A percentile compares a stretch with the other conserved stretches of the same genome.
phyloP scores from a whole-genome alignment of 2,113 vertebrate species.

The Pelvicachromis taeniatus region DNA sequence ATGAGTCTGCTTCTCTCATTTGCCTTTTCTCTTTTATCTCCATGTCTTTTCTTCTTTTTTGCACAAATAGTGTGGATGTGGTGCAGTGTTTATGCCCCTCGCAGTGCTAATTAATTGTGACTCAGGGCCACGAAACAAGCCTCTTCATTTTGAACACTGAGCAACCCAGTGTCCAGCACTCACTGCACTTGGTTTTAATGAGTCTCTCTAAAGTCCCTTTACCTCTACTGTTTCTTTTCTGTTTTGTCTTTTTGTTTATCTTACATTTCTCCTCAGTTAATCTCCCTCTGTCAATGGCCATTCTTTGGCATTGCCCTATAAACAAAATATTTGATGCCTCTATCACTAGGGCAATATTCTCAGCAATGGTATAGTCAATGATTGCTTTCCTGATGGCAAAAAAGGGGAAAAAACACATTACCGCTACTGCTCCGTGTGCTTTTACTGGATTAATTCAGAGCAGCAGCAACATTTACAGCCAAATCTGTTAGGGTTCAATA shows the following conservation, averaged over 20 bases:
- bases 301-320: background rate
- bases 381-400: background rate
- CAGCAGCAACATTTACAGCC: background rate
- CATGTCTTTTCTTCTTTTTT: background rate
- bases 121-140: slow-evolving; percentile 56
- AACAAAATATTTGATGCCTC: background rate
- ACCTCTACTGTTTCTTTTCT: slow-evolving; percentile 12
- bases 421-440: background rate
- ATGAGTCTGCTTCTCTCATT: background rate
- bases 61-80: background rate
- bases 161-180: slow-evolving; percentile 39
- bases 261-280: background rate
- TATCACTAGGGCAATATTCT: background rate
- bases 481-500: background rate
- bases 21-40: background rate
- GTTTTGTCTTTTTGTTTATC: background rate
- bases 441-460: background rate
- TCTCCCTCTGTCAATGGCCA: background rate
- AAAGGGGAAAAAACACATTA: background rate
- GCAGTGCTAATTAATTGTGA: slow-evolving; percentile 66
- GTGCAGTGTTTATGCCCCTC: slow-evolving; percentile 10
- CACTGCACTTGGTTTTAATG: slow-evolving; percentile 49
- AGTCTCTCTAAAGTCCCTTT: slow-evolving; percentile 21
- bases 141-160: slow-evolving; percentile 46
- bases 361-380: background rate